phyloP scores from a whole-genome alignment of 2,113 vertebrate species.

The Heterocephalus glaber region DNA sequence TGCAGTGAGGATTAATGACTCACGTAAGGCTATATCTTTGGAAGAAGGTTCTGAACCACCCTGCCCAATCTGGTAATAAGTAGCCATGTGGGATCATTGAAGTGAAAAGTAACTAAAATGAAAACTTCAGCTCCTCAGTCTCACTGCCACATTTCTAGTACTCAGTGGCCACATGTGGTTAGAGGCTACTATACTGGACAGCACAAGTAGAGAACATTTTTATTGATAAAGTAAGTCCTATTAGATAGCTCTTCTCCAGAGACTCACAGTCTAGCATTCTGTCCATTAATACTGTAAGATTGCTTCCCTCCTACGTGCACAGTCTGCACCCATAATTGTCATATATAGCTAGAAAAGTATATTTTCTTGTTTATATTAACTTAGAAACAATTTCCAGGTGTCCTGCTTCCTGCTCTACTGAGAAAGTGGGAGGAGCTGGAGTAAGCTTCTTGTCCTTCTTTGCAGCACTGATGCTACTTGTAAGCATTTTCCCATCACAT shows the following conservation, averaged over 20 bases:
- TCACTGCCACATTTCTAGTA: neutral
- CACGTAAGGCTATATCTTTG: neutral
- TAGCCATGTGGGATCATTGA: neutral
- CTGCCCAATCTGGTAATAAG: neutral
- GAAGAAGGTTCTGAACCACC: neutral
- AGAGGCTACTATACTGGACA: neutral
- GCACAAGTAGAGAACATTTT: neutral
- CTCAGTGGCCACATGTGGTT: neutral
- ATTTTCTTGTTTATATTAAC: constrained; percentile 59
- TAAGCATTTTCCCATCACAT: neutral
- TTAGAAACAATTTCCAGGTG: neutral
- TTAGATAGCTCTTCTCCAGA: neutral
- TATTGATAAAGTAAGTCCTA: neutral
- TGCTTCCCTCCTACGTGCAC: neutral
- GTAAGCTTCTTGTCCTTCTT: neutral
- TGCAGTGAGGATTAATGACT: neutral
- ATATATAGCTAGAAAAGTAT: neutral
- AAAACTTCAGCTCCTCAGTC: constrained; percentile 1
- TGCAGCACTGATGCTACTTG: neutral
- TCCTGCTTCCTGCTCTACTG: neutral
- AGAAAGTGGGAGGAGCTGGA: neutral
- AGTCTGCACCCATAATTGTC: neutral
- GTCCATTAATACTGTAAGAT: neutral
- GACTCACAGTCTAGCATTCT: neutral
- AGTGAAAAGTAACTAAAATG: constrained; percentile 16